A percentile compares a stretch with the other conserved stretches of the same genome.
Evolutionary conservation across 2,113 vertebrate species (phyloP).

Genomic region (Alligator mississippiensis): DNA sequence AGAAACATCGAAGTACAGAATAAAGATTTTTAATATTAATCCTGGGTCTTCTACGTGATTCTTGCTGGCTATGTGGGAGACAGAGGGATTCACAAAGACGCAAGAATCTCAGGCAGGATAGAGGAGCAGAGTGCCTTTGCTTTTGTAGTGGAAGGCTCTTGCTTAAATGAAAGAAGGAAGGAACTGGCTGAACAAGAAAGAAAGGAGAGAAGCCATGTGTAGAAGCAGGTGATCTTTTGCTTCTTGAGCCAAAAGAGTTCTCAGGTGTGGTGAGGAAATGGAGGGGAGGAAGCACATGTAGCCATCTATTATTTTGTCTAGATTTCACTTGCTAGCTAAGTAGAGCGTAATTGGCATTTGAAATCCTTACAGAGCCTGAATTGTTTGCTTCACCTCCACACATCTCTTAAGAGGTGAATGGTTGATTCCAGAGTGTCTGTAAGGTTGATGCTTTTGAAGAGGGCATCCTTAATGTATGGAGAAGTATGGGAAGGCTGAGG

Average conservation of each 20-base stretch:
- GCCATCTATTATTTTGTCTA: constrained; percentile 38
- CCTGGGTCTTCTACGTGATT: too few species aligned
- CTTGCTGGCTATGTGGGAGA: neutral
- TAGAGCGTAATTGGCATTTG: constrained; percentile 1
- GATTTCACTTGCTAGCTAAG: constrained; percentile 11
- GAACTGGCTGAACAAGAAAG: neutral
- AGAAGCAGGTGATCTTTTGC: neutral
- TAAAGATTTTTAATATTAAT: too few species aligned
- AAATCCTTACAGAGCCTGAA: neutral
- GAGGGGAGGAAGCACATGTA: neutral
- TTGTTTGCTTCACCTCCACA: neutral
- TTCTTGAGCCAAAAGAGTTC: neutral
- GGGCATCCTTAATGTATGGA: constrained; percentile 3
- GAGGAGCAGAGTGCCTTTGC: neutral
- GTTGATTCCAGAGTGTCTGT: neutral
- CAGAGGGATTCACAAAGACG: neutral
- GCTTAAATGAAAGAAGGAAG: neutral
- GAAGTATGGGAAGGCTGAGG: constrained; percentile 23
- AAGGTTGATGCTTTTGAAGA: neutral
- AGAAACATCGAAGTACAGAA: neutral
- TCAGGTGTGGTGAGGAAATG: neutral
- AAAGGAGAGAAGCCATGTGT: neutral
- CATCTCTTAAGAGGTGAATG: constrained; percentile 27
- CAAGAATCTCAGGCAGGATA: neutral
- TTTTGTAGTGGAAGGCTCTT: neutral